A percentile compares a stretch with the other conserved stretches of the same genome.
phyloP scores from a whole-genome alignment of 2,113 vertebrate species.

The Mobula hypostoma region DNA sequence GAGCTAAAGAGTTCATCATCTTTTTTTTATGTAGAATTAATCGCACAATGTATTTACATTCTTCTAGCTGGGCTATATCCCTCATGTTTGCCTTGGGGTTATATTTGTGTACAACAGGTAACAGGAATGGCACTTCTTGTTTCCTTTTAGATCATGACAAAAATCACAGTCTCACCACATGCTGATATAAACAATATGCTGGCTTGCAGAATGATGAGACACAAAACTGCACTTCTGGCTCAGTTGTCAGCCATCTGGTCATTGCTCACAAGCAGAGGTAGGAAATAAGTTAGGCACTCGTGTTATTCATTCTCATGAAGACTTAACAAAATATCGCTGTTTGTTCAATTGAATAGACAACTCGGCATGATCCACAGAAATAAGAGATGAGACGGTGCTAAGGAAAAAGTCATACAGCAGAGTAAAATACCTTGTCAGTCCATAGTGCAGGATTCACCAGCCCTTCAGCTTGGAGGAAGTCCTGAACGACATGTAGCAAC shows the following conservation, averaged over 20 bases:
- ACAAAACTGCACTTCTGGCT: not conserved
- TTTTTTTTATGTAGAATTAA: not conserved
- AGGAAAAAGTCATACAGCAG: not conserved
- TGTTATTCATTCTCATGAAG: not conserved
- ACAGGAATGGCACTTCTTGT: not conserved
- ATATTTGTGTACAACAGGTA: not conserved
- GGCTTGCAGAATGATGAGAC: not conserved
- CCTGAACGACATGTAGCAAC: conserved; percentile 80
- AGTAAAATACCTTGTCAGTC: conserved; percentile 73
- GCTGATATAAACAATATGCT: not conserved
- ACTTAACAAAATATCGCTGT: too few relatives aligned
- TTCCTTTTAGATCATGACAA: not conserved
- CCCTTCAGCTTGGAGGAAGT: conserved; percentile 89
- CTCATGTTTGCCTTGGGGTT: not conserved
- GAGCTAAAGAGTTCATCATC: too few relatives aligned
- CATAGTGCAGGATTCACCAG: conserved; percentile 76
- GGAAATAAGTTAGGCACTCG: not conserved
- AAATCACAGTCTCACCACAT: not conserved
- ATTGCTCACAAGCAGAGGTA: not conserved
- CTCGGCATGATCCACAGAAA: not conserved
- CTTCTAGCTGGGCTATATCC: not conserved
- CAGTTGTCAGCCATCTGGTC: not conserved
- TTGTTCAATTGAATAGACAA: not conserved
- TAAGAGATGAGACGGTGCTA: not conserved
- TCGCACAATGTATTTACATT: not conserved